A percentile compares a stretch with the other conserved stretches of the same genome.
Evolutionary conservation across 1,140 invertebrate species (phyloP).

Genomic region (Hylaeus volcanicus): DNA sequence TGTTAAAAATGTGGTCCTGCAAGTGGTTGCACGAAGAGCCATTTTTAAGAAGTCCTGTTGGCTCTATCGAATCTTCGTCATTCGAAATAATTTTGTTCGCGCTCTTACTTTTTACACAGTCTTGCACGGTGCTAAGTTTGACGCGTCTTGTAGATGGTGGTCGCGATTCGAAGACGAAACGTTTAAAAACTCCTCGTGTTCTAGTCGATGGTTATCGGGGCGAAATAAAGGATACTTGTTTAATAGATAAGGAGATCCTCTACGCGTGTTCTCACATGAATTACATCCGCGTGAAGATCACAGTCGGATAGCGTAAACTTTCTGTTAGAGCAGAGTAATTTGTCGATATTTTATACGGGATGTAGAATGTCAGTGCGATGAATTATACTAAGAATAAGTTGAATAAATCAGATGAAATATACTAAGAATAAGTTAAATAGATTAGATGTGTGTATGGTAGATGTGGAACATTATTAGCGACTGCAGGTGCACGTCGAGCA

Average conservation of each 20-base stretch:
- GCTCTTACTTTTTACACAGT: too few species aligned
- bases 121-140: not conserved
- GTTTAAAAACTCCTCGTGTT: conserved; percentile 32
- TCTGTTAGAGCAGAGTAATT: conserved; percentile 37
- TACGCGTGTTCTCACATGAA: conserved; percentile 50
- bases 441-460: too few species aligned
- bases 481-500: too few species aligned
- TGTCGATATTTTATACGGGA: conserved; percentile 40
- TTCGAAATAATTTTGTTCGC: not conserved
- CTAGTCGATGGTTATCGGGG: conserved; percentile 35
- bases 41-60: too few species aligned
- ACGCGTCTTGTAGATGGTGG: conserved; percentile 21
- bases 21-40: too few species aligned
- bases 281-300: conserved; percentile 49
- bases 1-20: too few species aligned
- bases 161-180: conserved; percentile 27
- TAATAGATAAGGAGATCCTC: conserved; percentile 23
- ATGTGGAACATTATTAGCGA: too few species aligned
- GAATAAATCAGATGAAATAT: too few species aligned
- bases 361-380: not conserved
- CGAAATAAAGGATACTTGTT: conserved; percentile 44
- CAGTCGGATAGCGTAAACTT: conserved; percentile 6
- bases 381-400: too few species aligned
- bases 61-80: too few species aligned
- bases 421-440: too few species aligned